Conservation (phyloP, 2,888 invertebrate species). For the Rhogogaster chlorosoma region DNA sequence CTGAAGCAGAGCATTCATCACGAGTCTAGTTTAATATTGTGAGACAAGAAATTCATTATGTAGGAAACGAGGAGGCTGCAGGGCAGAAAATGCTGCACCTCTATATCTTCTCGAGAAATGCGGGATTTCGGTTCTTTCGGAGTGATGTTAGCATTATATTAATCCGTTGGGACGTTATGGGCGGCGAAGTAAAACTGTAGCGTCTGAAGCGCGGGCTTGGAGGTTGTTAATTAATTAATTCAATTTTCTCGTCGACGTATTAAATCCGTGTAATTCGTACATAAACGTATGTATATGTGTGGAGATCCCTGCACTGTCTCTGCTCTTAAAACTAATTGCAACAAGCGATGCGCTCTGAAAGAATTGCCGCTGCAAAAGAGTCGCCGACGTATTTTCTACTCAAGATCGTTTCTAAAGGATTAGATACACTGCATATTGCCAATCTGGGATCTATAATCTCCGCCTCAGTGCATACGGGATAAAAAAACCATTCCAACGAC, state of each 20-base stretch:
- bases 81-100: not conserved
- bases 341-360: constrained; percentile 19
- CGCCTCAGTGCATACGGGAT: not conserved
- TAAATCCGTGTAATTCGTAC: not conserved
- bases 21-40: not conserved
- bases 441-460: not conserved
- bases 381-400: not conserved
- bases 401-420: not conserved
- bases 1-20: not conserved
- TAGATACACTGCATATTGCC: not conserved
- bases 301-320: not conserved
- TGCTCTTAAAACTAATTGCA: constrained; percentile 1
- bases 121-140: not conserved
- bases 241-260: constrained; percentile 1
- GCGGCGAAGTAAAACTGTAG: not conserved
- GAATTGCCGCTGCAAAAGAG: not conserved
- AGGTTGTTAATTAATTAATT: constrained; percentile 22
- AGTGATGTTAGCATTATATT: not conserved
- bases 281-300: not conserved
- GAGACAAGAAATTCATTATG: constrained; percentile 2
- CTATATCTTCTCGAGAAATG: not conserved
- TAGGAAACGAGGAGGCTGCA: not conserved
- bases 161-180: not conserved
- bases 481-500: not conserved
- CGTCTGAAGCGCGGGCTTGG: not conserved